Percentiles rank a stretch among this genome's conserved stretches.
phyloP scores from a whole-genome alignment of 2,113 vertebrate species.

The Hystrix cristata region DNA sequence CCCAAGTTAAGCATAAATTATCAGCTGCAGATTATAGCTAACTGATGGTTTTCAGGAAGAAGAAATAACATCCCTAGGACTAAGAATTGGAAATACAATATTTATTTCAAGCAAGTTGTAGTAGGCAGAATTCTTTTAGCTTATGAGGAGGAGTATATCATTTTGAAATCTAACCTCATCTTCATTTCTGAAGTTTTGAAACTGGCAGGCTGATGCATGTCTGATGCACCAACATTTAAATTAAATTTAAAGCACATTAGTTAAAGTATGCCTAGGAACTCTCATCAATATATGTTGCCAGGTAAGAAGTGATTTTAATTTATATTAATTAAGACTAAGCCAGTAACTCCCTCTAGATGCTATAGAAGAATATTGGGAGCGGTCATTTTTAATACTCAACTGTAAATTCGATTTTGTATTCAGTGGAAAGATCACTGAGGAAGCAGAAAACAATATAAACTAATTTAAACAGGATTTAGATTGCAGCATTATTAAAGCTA shows the following conservation, averaged over 20 bases:
- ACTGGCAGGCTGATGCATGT: conserved; percentile 43
- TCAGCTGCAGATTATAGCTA: neutral
- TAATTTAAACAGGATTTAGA: conserved; percentile 85
- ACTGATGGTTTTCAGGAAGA: conserved; percentile 35
- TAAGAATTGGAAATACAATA: conserved; percentile 75
- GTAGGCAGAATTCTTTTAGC: conserved; percentile 62
- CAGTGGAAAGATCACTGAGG: conserved; percentile 82
- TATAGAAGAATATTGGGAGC: conserved; percentile 53
- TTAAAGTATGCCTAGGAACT: conserved; percentile 33
- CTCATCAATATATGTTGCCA: conserved; percentile 55
- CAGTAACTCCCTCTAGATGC: conserved; percentile 62
- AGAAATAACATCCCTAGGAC: conserved; percentile 52
- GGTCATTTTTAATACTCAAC: conserved; percentile 71
- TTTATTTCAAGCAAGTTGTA: conserved; percentile 70
- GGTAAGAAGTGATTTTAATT: conserved; percentile 70
- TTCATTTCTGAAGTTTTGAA: conserved; percentile 51
- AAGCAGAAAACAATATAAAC: conserved; percentile 83
- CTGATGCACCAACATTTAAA: conserved; percentile 20
- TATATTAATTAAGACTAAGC: conserved; percentile 62
- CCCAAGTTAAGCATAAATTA: neutral
- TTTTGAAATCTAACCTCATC: conserved; percentile 78
- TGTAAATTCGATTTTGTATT: conserved; percentile 83
- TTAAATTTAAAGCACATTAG: conserved; percentile 53
- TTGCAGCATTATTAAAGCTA: conserved; percentile 79
- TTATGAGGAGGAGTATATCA: conserved; percentile 57